Evolutionary conservation across 2,113 vertebrate species (phyloP), one percentile per base, ranked within the genome.

Genomic region (Vireo altiloquus): DNA sequence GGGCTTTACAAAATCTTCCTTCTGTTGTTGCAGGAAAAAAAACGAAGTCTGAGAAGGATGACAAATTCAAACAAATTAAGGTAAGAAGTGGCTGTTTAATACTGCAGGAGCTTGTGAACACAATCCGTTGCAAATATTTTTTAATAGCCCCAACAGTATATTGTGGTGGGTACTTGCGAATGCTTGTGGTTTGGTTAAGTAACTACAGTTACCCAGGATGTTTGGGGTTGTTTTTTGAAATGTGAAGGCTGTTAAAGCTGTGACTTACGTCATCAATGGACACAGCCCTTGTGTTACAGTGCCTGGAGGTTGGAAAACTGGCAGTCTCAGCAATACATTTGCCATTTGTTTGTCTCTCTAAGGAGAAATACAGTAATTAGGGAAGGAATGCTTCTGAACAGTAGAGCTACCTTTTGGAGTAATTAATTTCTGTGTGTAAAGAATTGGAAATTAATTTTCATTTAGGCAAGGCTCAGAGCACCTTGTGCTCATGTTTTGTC

Each of bases 11-110:
- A 39, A 61, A 76, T 91, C 61, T 95, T 40, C 61, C 57, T 94
- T 96, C 59, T 96, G 54, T 98, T 92, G 19, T 95, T 96, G 80
- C 95, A 98, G 98, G 98, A 94, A 98, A 98, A 97, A 98, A 98
- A 97, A 30, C 93, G 18, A 98, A 98, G 91, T 95, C 96, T 2
- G 98, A 98, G 75, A 98, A 98, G 93, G 98, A 98, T 94, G 98
- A 98, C 75, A 97, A 96, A 95, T 89, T 97, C 53, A 98, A 98
- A 93, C 97, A 98, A 90, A 98, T 98, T 92, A 98, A 98, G 98
- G 98, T 98, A 97, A 97, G 95, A 96, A 68, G 56, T 49, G 63
- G 23, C 50, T 92, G 39, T 88, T 95, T 71, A 60, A 49, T 71
- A 90, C 31, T 82, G 63, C 3, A 4, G 79, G 74, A 91, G 25